Percentiles rank a stretch among this genome's conserved stretches.
Evolutionary conservation across 2,113 vertebrate species (phyloP).

Genomic region (Ornithorhynchus anatinus): DNA sequence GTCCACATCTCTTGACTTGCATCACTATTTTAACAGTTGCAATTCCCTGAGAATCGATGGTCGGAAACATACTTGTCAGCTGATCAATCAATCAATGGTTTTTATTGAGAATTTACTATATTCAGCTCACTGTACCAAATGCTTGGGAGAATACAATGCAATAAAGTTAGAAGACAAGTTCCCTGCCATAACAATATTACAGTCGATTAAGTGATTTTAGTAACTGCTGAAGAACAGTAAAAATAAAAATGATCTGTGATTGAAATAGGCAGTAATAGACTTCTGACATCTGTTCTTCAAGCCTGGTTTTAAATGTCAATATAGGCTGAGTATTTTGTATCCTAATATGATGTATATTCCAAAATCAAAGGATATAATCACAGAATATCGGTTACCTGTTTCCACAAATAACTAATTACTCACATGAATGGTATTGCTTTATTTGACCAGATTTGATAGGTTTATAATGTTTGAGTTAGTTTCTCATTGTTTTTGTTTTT

Average conservation of each 20-base stretch:
- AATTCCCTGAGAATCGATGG: constrained; percentile 47
- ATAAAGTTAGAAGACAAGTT: no score
- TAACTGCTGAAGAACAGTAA: constrained; percentile 47
- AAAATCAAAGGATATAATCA: constrained; percentile 40
- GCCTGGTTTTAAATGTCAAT: constrained; percentile 57
- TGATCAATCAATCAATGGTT: no score
- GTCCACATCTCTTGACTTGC: constrained; percentile 53
- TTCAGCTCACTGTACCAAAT: no score
- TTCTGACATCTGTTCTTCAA: constrained; percentile 61
- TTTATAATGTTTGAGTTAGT: constrained; percentile 21
- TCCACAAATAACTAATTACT: constrained; percentile 45
- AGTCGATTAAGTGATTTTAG: no score
- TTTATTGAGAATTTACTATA: no score
- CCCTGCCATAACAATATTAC: no score
- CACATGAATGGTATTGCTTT: constrained; percentile 13
- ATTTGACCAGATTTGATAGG: constrained; percentile 8
- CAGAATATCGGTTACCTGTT: constrained; percentile 30
- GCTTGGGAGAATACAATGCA: no score
- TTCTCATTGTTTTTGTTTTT: constrained; percentile 27
- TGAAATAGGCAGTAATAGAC: constrained; percentile 52
- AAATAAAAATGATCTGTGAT: constrained; percentile 63
- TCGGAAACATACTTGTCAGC: constrained; percentile 59
- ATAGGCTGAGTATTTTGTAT: constrained; percentile 49
- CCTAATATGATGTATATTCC: constrained; percentile 36
- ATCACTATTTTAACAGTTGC: constrained; percentile 44